Evolutionary conservation across 1,140 invertebrate genomes (phyloP).

Genomic region (Polypedilum pembai): DNA sequence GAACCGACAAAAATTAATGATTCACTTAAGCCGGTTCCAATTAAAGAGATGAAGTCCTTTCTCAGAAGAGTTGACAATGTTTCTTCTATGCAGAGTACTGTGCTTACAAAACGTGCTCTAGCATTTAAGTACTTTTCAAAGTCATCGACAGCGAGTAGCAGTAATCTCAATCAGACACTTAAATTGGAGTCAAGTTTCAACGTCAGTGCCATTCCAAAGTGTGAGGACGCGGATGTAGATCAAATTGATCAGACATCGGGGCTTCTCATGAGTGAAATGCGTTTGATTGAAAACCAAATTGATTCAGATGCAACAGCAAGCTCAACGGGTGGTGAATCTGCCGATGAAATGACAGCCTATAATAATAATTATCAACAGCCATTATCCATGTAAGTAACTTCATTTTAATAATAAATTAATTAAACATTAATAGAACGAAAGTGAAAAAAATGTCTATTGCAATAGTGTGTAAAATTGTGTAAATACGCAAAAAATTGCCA

Average conservation of each 20-base stretch:
- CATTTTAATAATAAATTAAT: conserved; percentile 8
- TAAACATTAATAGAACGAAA: not conserved
- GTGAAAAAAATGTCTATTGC: too few relatives aligned
- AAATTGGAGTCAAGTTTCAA: conserved; percentile 41
- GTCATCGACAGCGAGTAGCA: conserved; percentile 46
- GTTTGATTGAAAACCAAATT: conserved; percentile 60
- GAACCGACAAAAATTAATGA: conserved; percentile 32
- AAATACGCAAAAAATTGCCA: not conserved
- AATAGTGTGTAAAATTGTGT: not conserved
- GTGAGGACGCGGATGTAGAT: conserved; percentile 46
- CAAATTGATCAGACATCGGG: conserved; percentile 58
- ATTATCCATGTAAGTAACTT: conserved; percentile 65
- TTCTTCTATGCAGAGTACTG: conserved; percentile 36
- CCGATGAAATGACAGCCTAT: conserved; percentile 77
- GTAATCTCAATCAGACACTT: conserved; percentile 36
- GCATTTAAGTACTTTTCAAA: conserved; percentile 42
- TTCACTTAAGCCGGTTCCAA: conserved; percentile 36
- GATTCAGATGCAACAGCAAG: conserved; percentile 91
- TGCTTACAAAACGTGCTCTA: conserved; percentile 30
- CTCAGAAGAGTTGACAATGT: conserved; percentile 37
- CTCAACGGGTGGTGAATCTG: conserved; percentile 87
- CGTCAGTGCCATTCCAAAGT: conserved; percentile 47
- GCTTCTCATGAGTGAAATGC: conserved; percentile 59
- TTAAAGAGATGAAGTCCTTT: conserved; percentile 38
- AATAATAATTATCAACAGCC: conserved; percentile 66